Conservation (phyloP, 2,797 vertebrate genomes). For the Protonibea diacanthus region DNA sequence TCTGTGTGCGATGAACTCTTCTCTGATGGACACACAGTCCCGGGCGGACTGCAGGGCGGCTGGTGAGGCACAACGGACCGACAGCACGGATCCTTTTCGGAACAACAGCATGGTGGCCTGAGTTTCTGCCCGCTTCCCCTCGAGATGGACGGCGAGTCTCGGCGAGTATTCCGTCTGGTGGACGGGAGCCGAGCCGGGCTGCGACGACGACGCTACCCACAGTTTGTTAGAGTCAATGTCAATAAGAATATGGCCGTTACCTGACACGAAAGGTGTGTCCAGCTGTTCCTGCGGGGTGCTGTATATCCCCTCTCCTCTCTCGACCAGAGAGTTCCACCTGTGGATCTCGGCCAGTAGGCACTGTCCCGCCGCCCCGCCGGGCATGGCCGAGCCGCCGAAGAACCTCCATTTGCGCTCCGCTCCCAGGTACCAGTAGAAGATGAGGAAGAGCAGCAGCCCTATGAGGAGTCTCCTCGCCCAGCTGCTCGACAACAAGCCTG, state of each 20-base stretch:
- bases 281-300: constrained; percentile 79
- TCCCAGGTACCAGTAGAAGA: constrained; percentile 92
- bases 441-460: constrained; percentile 87
- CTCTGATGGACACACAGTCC: constrained; percentile 90
- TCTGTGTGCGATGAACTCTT: constrained; percentile 94
- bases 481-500: constrained; percentile 94
- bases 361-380: constrained; percentile 83
- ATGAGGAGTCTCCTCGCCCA: constrained; percentile 92
- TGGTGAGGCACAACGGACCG: constrained; percentile 86
- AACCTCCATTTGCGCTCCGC: constrained; percentile 81
- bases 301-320: constrained; percentile 88
- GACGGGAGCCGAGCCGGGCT: constrained; percentile 84
- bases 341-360: constrained; percentile 89
- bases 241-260: constrained; percentile 92
- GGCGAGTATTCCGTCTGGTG: constrained; percentile 88
- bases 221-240: constrained; percentile 89
- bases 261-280: constrained; percentile 87
- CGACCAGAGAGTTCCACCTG: constrained; percentile 86
- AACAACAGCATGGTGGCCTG: constrained; percentile 86
- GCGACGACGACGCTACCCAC: constrained; percentile 88
- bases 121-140: constrained; percentile 81
- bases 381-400: constrained; percentile 77
- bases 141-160: constrained; percentile 82
- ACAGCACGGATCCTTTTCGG: constrained; percentile 90
- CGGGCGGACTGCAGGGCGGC: constrained; percentile 63